These are phyloP conservation scores for Urophycis tenuis DNA, from an alignment of 2,797 vertebrate species.

Conservation along the genomic window DNA sequence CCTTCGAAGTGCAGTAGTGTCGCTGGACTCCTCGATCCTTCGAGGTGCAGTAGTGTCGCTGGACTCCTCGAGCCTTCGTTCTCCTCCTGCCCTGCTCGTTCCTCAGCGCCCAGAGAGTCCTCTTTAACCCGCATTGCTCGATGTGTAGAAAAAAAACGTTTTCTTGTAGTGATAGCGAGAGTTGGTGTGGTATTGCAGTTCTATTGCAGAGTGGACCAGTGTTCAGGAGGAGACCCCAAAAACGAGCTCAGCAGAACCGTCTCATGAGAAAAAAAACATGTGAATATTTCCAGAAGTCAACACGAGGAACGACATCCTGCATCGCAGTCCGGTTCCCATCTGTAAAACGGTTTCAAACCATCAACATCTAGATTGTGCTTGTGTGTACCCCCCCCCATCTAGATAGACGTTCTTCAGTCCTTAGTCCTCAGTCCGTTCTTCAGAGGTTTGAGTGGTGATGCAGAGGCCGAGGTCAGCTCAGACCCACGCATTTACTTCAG, in stretches of 20 bases:
- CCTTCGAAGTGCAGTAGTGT: not conserved
- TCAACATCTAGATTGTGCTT: not conserved
- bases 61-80: not conserved
- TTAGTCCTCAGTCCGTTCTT: too few species aligned
- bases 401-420: not conserved
- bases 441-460: not conserved
- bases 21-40: not conserved
- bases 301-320: not conserved
- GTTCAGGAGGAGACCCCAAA: not conserved
- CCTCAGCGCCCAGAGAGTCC: not conserved
- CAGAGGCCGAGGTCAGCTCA: not conserved
- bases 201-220: not conserved
- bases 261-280: not conserved
- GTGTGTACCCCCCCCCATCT: not conserved
- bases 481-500: not conserved
- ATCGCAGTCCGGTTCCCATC: not conserved
- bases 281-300: not conserved
- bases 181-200: not conserved
- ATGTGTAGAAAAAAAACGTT: not conserved
- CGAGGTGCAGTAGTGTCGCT: not conserved
- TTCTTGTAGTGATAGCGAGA: not conserved
- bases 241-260: not conserved
- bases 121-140: not conserved
- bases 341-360: not conserved
- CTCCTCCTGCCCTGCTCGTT: not conserved